Conservation (phyloP, 1,140 invertebrate species). For the Teleogryllus occipitalis region DNA sequence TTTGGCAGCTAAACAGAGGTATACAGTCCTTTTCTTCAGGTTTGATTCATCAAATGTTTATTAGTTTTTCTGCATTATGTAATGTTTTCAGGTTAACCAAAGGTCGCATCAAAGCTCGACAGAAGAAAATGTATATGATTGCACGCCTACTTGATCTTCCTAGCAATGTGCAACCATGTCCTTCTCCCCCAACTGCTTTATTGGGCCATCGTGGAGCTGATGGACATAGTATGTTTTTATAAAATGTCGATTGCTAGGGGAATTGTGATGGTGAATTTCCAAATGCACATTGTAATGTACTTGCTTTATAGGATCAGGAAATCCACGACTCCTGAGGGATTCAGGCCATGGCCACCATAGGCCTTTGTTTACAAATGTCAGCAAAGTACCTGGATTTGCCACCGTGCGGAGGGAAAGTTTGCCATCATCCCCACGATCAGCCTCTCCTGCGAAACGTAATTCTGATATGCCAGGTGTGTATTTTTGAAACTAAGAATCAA, state of each 20-base stretch:
- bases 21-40: slow-evolving; percentile 3
- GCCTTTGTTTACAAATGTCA: slow-evolving; percentile 46
- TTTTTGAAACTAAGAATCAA: not conserved
- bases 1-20: slow-evolving; percentile 91
- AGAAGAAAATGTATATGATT: slow-evolving; percentile 93
- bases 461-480: slow-evolving; percentile 23
- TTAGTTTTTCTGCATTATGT: not conserved
- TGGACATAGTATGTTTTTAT: not conserved
- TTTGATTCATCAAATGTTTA: not conserved
- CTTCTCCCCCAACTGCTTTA: slow-evolving; percentile 40
- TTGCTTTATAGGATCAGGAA: not conserved
- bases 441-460: slow-evolving; percentile 25
- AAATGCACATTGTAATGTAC: not conserved
- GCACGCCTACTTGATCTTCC: slow-evolving; percentile 81
- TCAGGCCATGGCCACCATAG: slow-evolving; percentile 32
- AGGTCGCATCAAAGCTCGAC: slow-evolving; percentile 87
- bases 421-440: slow-evolving; percentile 13
- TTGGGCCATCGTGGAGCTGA: slow-evolving; percentile 23
- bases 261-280: no score
- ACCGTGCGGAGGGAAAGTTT: slow-evolving; percentile 45
- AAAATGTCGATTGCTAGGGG: not conserved
- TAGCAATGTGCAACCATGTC: slow-evolving; percentile 46
- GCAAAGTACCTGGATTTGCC: slow-evolving; percentile 59
- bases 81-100: slow-evolving; percentile 56
- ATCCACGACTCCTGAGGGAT: slow-evolving; percentile 20